These are phyloP conservation scores for Prochilodus magdalenae DNA, from an alignment of 2,113 vertebrate species.

Conservation along the genomic window DNA sequence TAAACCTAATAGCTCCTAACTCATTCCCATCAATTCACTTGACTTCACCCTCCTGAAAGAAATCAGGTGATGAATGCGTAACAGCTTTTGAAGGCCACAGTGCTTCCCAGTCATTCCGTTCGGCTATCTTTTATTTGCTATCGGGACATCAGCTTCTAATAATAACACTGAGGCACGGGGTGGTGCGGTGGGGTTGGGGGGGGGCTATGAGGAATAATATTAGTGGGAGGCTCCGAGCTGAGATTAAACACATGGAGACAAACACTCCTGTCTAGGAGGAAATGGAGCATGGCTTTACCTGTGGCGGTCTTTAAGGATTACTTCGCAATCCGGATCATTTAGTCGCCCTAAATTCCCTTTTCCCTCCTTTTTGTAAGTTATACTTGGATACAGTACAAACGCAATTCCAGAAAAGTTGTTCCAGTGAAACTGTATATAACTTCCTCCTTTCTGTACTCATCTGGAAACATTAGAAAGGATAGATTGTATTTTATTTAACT, in stretches of 20 bases:
- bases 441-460: too few species aligned
- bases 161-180: slow-evolving; percentile 1
- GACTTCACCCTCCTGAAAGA: slow-evolving; percentile 6
- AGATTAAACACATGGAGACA: slow-evolving; percentile 35
- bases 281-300: not conserved
- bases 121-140: slow-evolving; percentile 4
- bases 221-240: slow-evolving; percentile 1
- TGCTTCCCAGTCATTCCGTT: not conserved
- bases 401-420: too few species aligned
- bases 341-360: not conserved
- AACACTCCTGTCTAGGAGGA: not conserved
- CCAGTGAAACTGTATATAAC: too few species aligned
- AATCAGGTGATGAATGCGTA: slow-evolving; percentile 29
- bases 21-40: slow-evolving; percentile 14
- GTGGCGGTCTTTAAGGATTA: slow-evolving; percentile 10
- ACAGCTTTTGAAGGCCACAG: slow-evolving; percentile 20
- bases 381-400: too few species aligned
- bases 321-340: not conserved
- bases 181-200: too few species aligned
- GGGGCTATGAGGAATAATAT: not conserved
- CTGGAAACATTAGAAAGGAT: too few species aligned
- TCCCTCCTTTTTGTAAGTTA: too few species aligned
- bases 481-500: too few species aligned
- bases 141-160: slow-evolving; percentile 14
- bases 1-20: slow-evolving; percentile 26